Evolutionary conservation across 2,888 invertebrate species (phyloP).

Genomic region (Coelogynopora nodosa): DNA sequence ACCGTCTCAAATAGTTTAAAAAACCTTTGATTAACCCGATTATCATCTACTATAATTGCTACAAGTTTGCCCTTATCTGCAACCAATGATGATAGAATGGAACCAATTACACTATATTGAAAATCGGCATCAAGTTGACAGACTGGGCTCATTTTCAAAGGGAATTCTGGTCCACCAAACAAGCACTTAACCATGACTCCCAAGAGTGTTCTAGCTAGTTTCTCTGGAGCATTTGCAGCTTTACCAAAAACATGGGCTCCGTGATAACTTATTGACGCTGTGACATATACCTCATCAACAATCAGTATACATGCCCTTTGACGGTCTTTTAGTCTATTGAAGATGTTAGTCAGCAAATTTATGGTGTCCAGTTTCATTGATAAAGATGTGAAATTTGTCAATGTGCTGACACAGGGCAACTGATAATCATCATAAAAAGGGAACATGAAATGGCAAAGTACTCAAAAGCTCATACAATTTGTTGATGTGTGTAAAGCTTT

Average conservation of each 20-base stretch:
- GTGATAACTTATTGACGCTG: neutral
- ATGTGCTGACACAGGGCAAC: neutral
- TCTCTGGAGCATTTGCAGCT: conserved; percentile 29
- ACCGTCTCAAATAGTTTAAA: conserved; percentile 29
- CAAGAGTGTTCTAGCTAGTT: conserved; percentile 8
- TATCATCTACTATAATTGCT: conserved; percentile 12
- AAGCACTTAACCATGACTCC: conserved; percentile 19
- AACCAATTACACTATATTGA: conserved; percentile 24
- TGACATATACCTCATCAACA: conserved; percentile 30
- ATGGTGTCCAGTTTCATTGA: conserved; percentile 25
- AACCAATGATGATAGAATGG: neutral
- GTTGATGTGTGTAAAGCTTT: neutral
- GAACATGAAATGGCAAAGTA: conserved; percentile 13
- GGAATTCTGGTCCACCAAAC: conserved; percentile 33
- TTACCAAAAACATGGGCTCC: conserved; percentile 35
- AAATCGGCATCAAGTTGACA: conserved; percentile 24
- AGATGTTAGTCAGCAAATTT: conserved; percentile 23
- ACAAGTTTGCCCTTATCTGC: conserved; percentile 29
- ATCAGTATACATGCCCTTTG: conserved; percentile 14
- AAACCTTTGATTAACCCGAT: conserved; percentile 30
- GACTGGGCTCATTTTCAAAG: conserved; percentile 24
- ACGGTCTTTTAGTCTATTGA: conserved; percentile 16
- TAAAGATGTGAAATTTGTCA: conserved; percentile 30
- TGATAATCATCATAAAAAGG: conserved; percentile 4
- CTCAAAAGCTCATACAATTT: conserved; percentile 2